phyloP scores from a whole-genome alignment of 2,888 invertebrate species.

The Ptychoptera contaminata region DNA sequence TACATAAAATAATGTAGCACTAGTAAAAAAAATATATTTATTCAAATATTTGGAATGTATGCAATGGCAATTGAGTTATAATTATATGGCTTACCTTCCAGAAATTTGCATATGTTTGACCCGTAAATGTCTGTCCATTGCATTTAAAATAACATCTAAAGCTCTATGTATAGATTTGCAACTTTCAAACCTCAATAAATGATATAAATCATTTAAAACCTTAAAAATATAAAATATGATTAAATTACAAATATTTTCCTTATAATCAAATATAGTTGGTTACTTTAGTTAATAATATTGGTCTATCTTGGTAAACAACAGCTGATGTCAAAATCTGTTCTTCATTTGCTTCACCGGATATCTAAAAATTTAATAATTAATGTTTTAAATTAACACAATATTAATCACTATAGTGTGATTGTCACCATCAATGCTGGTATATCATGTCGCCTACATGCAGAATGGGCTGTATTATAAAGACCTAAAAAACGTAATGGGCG shows the following conservation, averaged over 20 bases:
- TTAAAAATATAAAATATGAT: slow-evolving; percentile 31
- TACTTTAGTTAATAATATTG: slow-evolving; percentile 51
- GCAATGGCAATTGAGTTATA: too few relatives aligned
- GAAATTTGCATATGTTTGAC: slow-evolving; percentile 89
- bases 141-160: slow-evolving; percentile 65
- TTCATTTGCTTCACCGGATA: slow-evolving; percentile 84
- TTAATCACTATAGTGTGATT: slow-evolving; percentile 7
- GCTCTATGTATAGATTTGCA: slow-evolving; percentile 61
- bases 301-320: slow-evolving; percentile 66
- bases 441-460: slow-evolving; percentile 78
- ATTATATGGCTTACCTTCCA: too few relatives aligned
- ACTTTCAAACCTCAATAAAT: slow-evolving; percentile 69
- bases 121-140: slow-evolving; percentile 74
- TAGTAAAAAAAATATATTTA: slow-evolving; percentile 24
- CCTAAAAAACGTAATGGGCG: slow-evolving; percentile 80
- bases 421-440: slow-evolving; percentile 77
- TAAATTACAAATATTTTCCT: not conserved
- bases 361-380: slow-evolving; percentile 33
- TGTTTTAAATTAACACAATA: not conserved
- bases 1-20: slow-evolving; percentile 89
- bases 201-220: slow-evolving; percentile 83
- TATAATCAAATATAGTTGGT: slow-evolving; percentile 6
- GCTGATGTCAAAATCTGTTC: slow-evolving; percentile 79
- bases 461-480: slow-evolving; percentile 75
- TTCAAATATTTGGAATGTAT: too few relatives aligned